Evolutionary conservation across 2,888 invertebrate species (phyloP).

Genomic region (Stomorhina lunata): DNA sequence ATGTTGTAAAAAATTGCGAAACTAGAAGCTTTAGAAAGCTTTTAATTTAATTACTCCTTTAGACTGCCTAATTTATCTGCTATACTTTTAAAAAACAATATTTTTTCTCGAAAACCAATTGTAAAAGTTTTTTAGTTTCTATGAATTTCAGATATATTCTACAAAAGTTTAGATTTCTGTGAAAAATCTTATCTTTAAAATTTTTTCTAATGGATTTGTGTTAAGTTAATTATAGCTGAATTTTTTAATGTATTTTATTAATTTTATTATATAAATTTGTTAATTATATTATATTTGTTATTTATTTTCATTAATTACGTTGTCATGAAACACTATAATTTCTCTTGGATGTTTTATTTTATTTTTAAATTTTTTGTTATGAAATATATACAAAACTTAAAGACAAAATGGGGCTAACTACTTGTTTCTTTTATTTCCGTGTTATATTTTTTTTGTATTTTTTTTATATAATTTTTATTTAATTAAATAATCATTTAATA

Average conservation of each 20-base stretch:
- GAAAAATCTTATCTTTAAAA: background rate
- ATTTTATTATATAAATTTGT: background rate
- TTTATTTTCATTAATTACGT: conserved; percentile 49
- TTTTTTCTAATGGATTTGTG: background rate
- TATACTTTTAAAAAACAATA: too few species aligned
- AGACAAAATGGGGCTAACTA: conserved; percentile 50
- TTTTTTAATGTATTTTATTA: background rate
- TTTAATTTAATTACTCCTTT: too few species aligned
- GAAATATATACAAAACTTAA: conserved; percentile 36
- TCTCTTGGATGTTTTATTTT: conserved; percentile 21
- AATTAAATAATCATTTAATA: background rate
- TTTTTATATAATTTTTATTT: conserved; percentile 5
- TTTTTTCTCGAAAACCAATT: background rate
- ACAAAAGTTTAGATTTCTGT: background rate
- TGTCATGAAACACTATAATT: conserved; percentile 65
- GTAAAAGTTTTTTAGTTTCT: background rate
- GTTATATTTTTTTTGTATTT: background rate
- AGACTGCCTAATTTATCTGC: too few species aligned
- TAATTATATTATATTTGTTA: conserved; percentile 6
- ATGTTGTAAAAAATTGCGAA: too few species aligned
- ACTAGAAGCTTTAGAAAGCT: too few species aligned
- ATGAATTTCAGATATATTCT: background rate
- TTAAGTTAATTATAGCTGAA: background rate
- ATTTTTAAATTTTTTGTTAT: conserved; percentile 22
- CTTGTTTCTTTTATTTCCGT: conserved; percentile 14